Percentiles rank a stretch among this genome's conserved stretches.
phyloP scores from a whole-genome alignment of 23 tunicate species.

The Ciona savignyi region DNA sequence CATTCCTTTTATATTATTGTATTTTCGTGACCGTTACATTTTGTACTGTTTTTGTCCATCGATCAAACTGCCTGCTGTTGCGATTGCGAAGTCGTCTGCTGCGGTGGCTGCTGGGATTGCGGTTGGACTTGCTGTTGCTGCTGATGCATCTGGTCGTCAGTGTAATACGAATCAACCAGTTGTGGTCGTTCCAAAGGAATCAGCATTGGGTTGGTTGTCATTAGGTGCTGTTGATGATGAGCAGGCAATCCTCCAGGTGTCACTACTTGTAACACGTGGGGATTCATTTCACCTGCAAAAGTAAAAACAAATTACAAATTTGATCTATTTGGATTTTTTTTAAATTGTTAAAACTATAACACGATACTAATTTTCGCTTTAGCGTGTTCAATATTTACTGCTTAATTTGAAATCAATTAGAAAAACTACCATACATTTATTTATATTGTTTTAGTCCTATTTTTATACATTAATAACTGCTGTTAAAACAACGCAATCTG shows the following conservation, averaged over 20 bases:
- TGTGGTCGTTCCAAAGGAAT: not conserved
- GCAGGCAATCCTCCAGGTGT: slow-evolving; percentile 9
- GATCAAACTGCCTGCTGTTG: not conserved
- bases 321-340: no score
- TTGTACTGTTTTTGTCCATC: no score
- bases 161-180: not conserved
- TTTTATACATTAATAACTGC: no score
- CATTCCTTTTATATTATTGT: no score
- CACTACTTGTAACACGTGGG: slow-evolving; percentile 17
- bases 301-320: no score
- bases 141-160: not conserved
- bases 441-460: no score
- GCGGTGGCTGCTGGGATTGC: not conserved
- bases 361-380: not conserved
- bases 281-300: slow-evolving; percentile 3
- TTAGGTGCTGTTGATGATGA: slow-evolving; percentile 11
- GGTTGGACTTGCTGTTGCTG: not conserved
- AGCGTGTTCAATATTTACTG: no score
- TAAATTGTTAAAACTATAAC: not conserved
- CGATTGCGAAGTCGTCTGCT: not conserved
- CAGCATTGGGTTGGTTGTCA: not conserved
- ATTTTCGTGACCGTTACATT: no score
- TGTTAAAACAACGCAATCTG: no score
- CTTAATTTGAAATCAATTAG: no score
- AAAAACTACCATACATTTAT: no score